Conservation (phyloP, 2,888 invertebrate genomes). For the Tachina grossa region DNA sequence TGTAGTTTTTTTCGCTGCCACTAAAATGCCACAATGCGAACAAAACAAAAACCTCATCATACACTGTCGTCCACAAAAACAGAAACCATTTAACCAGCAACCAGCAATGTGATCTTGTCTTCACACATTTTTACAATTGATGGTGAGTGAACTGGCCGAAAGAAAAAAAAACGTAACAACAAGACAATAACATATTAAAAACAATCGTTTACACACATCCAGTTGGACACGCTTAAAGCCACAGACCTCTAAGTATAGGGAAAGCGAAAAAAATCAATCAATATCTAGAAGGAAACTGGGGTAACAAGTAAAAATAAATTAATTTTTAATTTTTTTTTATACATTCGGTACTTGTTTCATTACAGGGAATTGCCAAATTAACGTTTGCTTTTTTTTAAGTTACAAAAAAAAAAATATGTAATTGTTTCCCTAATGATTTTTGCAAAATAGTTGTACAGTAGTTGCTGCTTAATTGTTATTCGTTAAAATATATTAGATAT, state of each 20-base stretch:
- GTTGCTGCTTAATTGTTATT: too few species aligned
- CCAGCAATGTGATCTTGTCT: conserved; percentile 67
- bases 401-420: too few species aligned
- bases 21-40: conserved; percentile 61
- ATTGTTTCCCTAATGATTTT: too few species aligned
- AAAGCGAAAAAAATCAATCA: conserved; percentile 47
- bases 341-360: not conserved
- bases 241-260: conserved; percentile 55
- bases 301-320: not conserved
- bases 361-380: too few species aligned
- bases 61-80: conserved; percentile 12
- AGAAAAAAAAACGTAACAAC: conserved; percentile 9
- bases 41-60: conserved; percentile 15
- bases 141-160: conserved; percentile 56
- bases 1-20: conserved; percentile 44
- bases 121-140: conserved; percentile 68
- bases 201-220: conserved; percentile 45
- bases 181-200: conserved; percentile 40
- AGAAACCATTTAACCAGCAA: conserved; percentile 55
- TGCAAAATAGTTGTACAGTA: too few species aligned
- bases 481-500: too few species aligned
- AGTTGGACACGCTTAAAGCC: conserved; percentile 26
- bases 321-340: not conserved
- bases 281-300: conserved; percentile 22
- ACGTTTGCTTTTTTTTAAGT: too few species aligned